These are phyloP conservation scores for Sesia apiformis DNA, from an alignment of 2,888 invertebrate species.

Conservation along the genomic window DNA sequence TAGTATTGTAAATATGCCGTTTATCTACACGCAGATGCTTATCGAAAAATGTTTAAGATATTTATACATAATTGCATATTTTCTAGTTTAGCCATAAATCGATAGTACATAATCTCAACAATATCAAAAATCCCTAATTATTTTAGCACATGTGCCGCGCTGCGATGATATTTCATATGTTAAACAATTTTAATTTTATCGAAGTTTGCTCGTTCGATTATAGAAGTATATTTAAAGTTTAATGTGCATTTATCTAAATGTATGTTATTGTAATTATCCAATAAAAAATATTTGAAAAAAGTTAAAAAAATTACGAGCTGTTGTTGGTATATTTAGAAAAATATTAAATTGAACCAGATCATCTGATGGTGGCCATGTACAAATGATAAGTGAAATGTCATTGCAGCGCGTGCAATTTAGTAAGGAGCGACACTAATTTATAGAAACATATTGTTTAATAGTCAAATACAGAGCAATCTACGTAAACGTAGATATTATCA, in stretches of 20 bases:
- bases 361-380: constrained; percentile 82
- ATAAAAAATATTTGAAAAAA: constrained; percentile 52
- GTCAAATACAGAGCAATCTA: constrained; percentile 67
- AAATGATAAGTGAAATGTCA: constrained; percentile 69
- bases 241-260: constrained; percentile 55
- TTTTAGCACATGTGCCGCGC: constrained; percentile 31
- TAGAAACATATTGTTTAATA: constrained; percentile 60
- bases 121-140: constrained; percentile 64
- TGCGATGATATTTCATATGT: constrained; percentile 65
- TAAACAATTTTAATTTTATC: constrained; percentile 72
- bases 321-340: constrained; percentile 75
- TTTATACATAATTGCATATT: constrained; percentile 35
- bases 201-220: constrained; percentile 73
- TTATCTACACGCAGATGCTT: constrained; percentile 53
- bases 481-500: constrained; percentile 43
- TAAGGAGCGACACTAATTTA: constrained; percentile 45
- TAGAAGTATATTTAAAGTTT: constrained; percentile 71
- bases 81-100: constrained; percentile 63
- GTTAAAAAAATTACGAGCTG: constrained; percentile 49
- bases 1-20: constrained; percentile 55
- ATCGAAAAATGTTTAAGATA: constrained; percentile 43
- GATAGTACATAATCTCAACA: constrained; percentile 68
- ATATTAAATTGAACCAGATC: constrained; percentile 75
- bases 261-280: constrained; percentile 34
- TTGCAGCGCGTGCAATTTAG: constrained; percentile 37